Base-by-base conservation (phyloP, 2,888 invertebrate genomes). In the Ecdyonurus torrentis region DNA sequence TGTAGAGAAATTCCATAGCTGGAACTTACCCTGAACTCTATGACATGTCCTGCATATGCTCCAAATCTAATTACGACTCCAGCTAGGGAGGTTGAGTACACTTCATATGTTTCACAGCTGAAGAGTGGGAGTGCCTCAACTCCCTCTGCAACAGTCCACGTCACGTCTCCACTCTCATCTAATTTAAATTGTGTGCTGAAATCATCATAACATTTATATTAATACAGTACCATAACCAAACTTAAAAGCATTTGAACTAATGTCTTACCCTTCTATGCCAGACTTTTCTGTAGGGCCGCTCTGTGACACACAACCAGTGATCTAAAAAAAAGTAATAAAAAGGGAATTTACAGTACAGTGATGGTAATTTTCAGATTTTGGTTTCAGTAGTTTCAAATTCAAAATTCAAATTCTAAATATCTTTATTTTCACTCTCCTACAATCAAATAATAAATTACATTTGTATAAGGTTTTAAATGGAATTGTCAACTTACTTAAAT, bases 61-160 rank as follows among this genome's bases (percentile, higher is more conserved):
- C 83, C 83, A 73, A 84, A 83, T 65, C 80, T 74, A 25, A 82
- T 72, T 66, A 78, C 74, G 10, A 77, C 74, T 20, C 74, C 72
- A 18, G 74, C 69, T 53, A 71, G 69, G 3, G 74, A 72, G 23
- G 71, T 71, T 62, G 69, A 72, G 66, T 74, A 74, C 61, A 81
- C 75, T 75, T 84, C 84, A 71, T 82, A 85, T n/a, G 83, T 84
- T 72, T 85, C 84, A 74, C 84, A 84, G 70, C 78, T 80, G 71
- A 84, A 84, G 68, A 85, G 75, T 25, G 84, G 82, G 69, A 82
- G 75, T 2, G 74, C 74, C 68, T 79, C 78, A 1, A 78, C 74
- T 66, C 78, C 78, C 60, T 81, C 80, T 58, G 79, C 74, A 65
- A 82, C 75, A 68, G 78, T 81, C 83, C 83, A 84, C 5, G 78